Evolutionary conservation across 2,888 invertebrate species (phyloP).

Genomic region (Bellardia pandia): DNA sequence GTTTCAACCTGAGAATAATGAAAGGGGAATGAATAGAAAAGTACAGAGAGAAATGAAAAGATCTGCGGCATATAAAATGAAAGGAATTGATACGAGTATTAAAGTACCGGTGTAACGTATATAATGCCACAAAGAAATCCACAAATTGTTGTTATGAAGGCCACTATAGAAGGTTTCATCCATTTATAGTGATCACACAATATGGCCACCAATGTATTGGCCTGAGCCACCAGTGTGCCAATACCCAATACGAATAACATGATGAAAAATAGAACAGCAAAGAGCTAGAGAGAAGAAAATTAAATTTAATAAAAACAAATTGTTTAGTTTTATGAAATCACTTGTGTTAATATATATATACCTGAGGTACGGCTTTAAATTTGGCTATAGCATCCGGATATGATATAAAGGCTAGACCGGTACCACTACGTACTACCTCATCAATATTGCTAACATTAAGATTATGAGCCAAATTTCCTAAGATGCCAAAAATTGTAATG

Average conservation of each 20-base stretch:
- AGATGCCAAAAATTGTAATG: conserved; percentile 91
- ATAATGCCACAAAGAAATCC: conserved; percentile 89
- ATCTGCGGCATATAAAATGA: conserved; percentile 1
- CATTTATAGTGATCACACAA: conserved; percentile 88
- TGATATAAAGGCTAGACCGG: conserved; percentile 91
- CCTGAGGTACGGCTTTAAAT: conserved; percentile 89
- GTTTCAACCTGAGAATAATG: not conserved
- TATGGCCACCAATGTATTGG: conserved; percentile 88
- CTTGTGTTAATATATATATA: not conserved
- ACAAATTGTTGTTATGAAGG: conserved; percentile 85
- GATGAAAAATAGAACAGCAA: conserved; percentile 91
- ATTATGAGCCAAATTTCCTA: conserved; percentile 90
- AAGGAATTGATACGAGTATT: not conserved
- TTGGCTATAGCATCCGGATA: conserved; percentile 93
- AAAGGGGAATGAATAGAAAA: not conserved
- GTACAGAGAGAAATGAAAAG: not conserved
- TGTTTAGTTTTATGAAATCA: not conserved
- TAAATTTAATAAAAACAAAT: not conserved
- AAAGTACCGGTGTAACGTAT: conserved; percentile 88
- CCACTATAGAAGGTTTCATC: conserved; percentile 86
- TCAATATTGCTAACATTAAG: conserved; percentile 86
- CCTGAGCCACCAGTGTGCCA: conserved; percentile 90
- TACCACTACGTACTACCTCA: conserved; percentile 89
- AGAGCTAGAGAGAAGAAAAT: conserved; percentile 84
- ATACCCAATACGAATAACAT: conserved; percentile 92